Base-by-base conservation (phyloP, 2,888 invertebrate species). In the Brachypalpus laphriformis region DNA sequence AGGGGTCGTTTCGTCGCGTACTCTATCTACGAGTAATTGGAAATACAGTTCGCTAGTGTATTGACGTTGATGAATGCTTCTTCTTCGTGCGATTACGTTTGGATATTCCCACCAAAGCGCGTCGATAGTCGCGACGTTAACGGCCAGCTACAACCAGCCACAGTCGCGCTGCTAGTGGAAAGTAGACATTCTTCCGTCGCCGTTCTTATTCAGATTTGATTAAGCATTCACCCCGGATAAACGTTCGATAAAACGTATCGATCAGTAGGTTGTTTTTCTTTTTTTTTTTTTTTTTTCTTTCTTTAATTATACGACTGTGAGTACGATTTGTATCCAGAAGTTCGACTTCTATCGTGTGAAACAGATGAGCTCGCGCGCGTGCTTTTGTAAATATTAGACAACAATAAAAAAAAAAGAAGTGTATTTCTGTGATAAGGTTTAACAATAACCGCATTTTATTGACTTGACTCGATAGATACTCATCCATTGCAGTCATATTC, bases 201-300 rank as follows among this genome's bases (percentile, higher is more conserved):
- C 31, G 40, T 78, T 78, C 74, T 75, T 56, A 65, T 65, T 70
- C 65, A 66, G 75, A 81, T 76, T 76, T 81, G 66, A 81, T 85
- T 81, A 71, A 85, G 71, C 81, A 85, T 71, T 85, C 71, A 71
- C 51, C n/a, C 51, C 28, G 85, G 81, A 85, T 85, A 85, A 81
- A 85, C 51, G 65, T 70, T 75, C 81, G 59, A 81, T 85, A 59
- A 65, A 70, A 40, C 49, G 22, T 80, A 74, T 68, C 78, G 78
- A 83, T 80, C 63, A 63, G 49, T 57, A 31, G n/a, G 16, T 11
- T 51, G 66, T 37, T 49, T 34, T 28, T 54, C 25, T 14, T 66
- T 49, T 51, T 47, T 56, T 16, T 28, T 56, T 28, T 25, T 14
- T 28, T 37, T 59, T 31, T 9, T 3, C 37, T 42, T 49, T 40